These are phyloP conservation scores for Neopelma chrysocephalum DNA, from an alignment of 2,797 vertebrate species.

Conservation along the genomic window DNA sequence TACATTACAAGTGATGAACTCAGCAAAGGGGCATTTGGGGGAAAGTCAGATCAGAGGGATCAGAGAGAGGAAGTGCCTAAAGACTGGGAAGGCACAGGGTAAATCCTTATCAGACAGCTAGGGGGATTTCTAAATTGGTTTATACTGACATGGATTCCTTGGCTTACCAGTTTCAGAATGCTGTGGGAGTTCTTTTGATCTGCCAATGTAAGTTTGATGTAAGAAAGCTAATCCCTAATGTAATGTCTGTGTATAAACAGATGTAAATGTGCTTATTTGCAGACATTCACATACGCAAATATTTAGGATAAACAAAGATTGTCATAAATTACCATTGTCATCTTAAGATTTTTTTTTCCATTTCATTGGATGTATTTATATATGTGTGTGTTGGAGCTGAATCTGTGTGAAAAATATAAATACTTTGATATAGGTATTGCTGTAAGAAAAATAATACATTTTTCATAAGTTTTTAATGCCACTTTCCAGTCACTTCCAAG, in stretches of 20 bases:
- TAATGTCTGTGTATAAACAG: background rate
- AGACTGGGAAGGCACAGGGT: background rate
- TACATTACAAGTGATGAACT: background rate
- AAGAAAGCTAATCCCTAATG: background rate
- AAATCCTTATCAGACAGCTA: background rate
- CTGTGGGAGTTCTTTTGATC: slow-evolving; percentile 1
- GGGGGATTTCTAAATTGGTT: background rate
- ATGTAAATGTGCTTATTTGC: background rate
- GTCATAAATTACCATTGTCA: background rate
- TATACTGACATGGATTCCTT: background rate
- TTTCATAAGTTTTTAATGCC: background rate
- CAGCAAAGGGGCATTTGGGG: background rate
- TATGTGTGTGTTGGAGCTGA: background rate
- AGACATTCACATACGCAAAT: background rate
- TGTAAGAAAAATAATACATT: background rate
- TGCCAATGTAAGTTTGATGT: background rate
- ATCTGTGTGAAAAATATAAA: background rate
- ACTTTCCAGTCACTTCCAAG: background rate
- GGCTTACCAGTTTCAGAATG: background rate
- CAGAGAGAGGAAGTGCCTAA: background rate
- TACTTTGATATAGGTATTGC: background rate
- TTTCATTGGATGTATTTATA: background rate
- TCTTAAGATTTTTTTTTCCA: background rate
- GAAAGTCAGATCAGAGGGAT: background rate
- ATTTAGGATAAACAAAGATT: background rate